Percentiles rank a stretch among this genome's conserved stretches.
phyloP scores from a whole-genome alignment of 2,113 vertebrate genomes.

The Mormyrus iriodes region DNA sequence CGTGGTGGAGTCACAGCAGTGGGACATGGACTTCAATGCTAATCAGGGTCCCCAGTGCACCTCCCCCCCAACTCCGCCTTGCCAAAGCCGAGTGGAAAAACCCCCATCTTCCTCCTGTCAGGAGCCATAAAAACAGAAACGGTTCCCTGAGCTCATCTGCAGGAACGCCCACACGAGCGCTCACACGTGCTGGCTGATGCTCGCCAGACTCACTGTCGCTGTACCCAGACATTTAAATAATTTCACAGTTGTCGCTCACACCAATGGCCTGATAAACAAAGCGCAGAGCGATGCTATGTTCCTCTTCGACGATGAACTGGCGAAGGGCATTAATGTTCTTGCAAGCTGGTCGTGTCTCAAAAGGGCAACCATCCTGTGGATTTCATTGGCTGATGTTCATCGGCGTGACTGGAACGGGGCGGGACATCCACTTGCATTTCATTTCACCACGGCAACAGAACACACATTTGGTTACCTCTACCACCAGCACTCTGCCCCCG shows the following conservation, averaged over 20 bases:
- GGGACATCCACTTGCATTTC: conserved; percentile 10
- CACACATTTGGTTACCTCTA: conserved; percentile 18
- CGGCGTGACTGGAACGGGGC: conserved; percentile 38
- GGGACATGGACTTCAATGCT: conserved; percentile 61
- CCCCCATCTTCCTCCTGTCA: conserved; percentile 38
- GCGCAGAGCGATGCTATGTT: background rate
- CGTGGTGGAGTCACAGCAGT: conserved; percentile 49
- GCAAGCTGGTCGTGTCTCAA: background rate
- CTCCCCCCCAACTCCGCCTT: background rate
- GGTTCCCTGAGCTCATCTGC: background rate
- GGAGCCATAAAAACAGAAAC: conserved; percentile 37
- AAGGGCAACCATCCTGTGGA: background rate
- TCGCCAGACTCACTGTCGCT: background rate
- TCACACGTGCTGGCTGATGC: conserved; percentile 1
- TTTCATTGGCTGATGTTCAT: conserved; percentile 42
- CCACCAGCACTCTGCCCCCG: background rate
- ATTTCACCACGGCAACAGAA: conserved; percentile 23
- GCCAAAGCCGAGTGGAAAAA: conserved; percentile 16
- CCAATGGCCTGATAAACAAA: background rate
- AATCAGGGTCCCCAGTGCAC: conserved; percentile 43
- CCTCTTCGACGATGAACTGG: background rate
- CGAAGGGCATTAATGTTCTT: background rate
- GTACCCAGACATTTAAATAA: conserved; percentile 10
- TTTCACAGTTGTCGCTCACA: background rate
- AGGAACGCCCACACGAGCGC: background rate